Evolutionary conservation across 2,888 invertebrate species (phyloP).

Genomic region (Drosophila longiperda): DNA sequence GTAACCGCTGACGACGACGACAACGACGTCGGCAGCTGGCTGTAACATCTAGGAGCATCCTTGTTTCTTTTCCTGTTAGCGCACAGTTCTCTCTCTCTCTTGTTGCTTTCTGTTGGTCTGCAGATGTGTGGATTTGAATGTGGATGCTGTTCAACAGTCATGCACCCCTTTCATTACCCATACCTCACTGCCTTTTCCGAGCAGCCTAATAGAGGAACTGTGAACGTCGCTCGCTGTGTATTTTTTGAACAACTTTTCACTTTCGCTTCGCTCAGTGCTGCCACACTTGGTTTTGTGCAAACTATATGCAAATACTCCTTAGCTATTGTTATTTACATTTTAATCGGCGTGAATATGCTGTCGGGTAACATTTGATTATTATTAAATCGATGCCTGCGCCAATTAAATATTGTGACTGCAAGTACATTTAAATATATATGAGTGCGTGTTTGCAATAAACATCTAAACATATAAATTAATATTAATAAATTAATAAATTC

Average conservation of each 20-base stretch:
- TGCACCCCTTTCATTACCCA: conserved; percentile 21
- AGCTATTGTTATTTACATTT: conserved; percentile 23
- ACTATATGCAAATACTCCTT: conserved; percentile 31
- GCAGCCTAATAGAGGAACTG: conserved; percentile 22
- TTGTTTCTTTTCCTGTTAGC: conserved; percentile 69
- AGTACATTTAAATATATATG: conserved; percentile 3
- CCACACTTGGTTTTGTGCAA: conserved; percentile 23
- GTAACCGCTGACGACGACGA: conserved; percentile 66
- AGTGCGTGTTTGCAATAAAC: background rate
- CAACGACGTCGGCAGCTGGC: conserved; percentile 54
- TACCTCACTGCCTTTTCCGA: background rate
- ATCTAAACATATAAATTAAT: conserved; percentile 9
- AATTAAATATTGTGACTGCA: background rate
- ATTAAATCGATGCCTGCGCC: conserved; percentile 33
- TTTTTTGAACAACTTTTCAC: conserved; percentile 61
- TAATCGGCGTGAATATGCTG: conserved; percentile 35
- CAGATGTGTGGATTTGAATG: conserved; percentile 23
- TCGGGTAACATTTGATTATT: conserved; percentile 20
- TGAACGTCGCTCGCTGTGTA: conserved; percentile 39
- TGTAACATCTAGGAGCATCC: conserved; percentile 60
- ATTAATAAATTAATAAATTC: background rate
- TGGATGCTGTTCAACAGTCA: conserved; percentile 65
- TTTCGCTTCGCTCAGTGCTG: conserved; percentile 38
- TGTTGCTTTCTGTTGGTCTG: conserved; percentile 44
- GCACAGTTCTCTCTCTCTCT: conserved; percentile 27